phyloP scores from a whole-genome alignment of 2,888 invertebrate species.

The Priocnemis perturbator region DNA sequence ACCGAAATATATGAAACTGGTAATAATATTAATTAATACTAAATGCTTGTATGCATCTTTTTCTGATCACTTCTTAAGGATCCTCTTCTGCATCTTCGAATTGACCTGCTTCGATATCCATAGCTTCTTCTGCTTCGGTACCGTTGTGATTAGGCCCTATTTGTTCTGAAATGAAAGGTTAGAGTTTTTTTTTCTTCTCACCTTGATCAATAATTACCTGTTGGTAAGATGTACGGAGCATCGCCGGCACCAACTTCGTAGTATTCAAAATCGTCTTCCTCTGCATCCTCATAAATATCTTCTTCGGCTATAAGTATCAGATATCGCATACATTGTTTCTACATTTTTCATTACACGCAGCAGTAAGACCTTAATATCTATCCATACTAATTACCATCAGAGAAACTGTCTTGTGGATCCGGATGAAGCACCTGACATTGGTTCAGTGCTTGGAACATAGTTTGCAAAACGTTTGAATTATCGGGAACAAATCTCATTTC shows the following conservation, averaged over 20 bases:
- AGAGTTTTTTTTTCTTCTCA: conserved; percentile 3
- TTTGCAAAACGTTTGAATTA: conserved; percentile 79
- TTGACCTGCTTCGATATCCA: conserved; percentile 76
- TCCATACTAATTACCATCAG: conserved; percentile 69
- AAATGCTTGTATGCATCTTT: conserved; percentile 63
- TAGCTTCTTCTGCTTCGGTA: conserved; percentile 74
- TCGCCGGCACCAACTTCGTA: conserved; percentile 76
- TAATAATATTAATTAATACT: conserved; percentile 64
- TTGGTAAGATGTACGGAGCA: conserved; percentile 68
- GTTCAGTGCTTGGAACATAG: conserved; percentile 85
- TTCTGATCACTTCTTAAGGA: conserved; percentile 61
- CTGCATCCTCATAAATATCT: conserved; percentile 76
- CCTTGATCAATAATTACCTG: conserved; percentile 57
- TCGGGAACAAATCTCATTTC: conserved; percentile 85
- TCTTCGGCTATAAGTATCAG: conserved; percentile 70
- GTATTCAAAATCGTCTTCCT: conserved; percentile 74
- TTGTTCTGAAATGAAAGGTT: conserved; percentile 65
- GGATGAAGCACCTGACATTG: conserved; percentile 89
- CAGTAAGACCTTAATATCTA: not conserved
- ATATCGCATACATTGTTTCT: not conserved
- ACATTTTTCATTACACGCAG: not conserved
- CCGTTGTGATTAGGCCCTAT: conserved; percentile 73
- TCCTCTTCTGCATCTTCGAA: conserved; percentile 80
- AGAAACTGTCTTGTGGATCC: conserved; percentile 82
- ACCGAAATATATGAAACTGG: conserved; percentile 59